Evolutionary conservation across 2,113 vertebrate genomes (phyloP), one percentile per base, ranked within the genome.

Genomic region (Atrichornis clamosus): DNA sequence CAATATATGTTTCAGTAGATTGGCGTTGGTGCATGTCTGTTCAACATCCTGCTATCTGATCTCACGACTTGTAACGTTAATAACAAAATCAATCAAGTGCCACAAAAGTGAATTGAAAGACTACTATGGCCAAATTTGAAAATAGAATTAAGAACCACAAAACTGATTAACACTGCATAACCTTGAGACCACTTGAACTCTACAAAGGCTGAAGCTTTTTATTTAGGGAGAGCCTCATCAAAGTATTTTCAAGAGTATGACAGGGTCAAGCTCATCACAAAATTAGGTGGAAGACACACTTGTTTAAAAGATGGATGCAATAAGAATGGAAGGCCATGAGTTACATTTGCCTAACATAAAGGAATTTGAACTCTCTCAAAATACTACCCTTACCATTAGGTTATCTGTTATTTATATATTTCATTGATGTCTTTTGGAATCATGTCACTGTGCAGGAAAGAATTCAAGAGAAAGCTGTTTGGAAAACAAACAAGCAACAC

Each of bases 81-180:
- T 92, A 91, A 76, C 63, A 86, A 90, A 88, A 95, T 93, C 84
- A 89, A 93, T 93, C 90, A 88, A 94, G 37, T 63, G 59, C 50
- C 68, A 72, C 75, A 74, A 65, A 91, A 91, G 63, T 86, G 59
- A 93, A 90, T 63, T 55, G 69, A 80, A 86, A 89, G 69, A 63
- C 27, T 42, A 3, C 63, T 42, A 15, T 15, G n/a, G 42, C 37
- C 59, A 84, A 77, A 86, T 88, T 46, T 77, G 59, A 92, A 94
- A 94, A 90, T 0, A 90, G 46, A 88, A 92, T 90, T 92, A 90
- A 63, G 83, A 92, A 62, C 74, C 72, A 92, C 85, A 84, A 83
- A 93, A 55, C 67, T 88, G 72, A 93, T 95, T 94, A 95, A 68
- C 49, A 53, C 46, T 69, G 42, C 63, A 39, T 80, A 88, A 92